Evolutionary conservation across 2,797 vertebrate species (phyloP).

Genomic region (Rhinogobio ventralis): DNA sequence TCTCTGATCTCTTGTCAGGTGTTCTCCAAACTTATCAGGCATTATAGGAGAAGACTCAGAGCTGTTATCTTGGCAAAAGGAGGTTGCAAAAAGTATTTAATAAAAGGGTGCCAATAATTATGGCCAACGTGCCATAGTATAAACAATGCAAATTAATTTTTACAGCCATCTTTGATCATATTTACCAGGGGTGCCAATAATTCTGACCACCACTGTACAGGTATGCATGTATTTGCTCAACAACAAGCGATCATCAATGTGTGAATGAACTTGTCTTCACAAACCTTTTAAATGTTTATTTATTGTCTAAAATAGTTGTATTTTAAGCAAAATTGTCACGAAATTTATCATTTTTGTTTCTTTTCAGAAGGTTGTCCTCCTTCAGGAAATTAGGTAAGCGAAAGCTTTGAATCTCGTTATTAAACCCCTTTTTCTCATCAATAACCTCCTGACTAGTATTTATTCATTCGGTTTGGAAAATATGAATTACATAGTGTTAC

Average conservation of each 20-base stretch:
- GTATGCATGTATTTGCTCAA: background rate
- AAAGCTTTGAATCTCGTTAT: background rate
- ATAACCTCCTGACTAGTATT: too few relatives aligned
- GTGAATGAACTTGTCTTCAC: background rate
- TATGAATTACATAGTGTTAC: background rate
- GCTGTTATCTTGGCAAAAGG: too few relatives aligned
- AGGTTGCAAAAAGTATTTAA: too few relatives aligned
- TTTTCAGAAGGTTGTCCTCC: constrained; percentile 47
- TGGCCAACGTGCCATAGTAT: too few relatives aligned
- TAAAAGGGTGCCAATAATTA: too few relatives aligned
- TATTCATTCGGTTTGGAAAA: background rate
- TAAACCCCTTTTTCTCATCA: background rate
- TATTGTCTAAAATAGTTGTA: background rate
- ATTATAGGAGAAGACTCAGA: too few relatives aligned
- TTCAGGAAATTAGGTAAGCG: constrained; percentile 26
- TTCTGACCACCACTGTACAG: too few relatives aligned
- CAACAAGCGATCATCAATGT: background rate
- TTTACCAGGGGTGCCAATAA: too few relatives aligned
- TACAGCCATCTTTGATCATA: too few relatives aligned
- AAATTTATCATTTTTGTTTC: background rate
- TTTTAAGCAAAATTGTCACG: background rate
- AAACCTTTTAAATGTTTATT: background rate
- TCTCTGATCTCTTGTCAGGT: too few relatives aligned
- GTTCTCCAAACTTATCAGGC: too few relatives aligned
- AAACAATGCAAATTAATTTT: too few relatives aligned